Evolutionary conservation across 2,888 invertebrate genomes (phyloP).

Genomic region (Agriopis leucophaearia): DNA sequence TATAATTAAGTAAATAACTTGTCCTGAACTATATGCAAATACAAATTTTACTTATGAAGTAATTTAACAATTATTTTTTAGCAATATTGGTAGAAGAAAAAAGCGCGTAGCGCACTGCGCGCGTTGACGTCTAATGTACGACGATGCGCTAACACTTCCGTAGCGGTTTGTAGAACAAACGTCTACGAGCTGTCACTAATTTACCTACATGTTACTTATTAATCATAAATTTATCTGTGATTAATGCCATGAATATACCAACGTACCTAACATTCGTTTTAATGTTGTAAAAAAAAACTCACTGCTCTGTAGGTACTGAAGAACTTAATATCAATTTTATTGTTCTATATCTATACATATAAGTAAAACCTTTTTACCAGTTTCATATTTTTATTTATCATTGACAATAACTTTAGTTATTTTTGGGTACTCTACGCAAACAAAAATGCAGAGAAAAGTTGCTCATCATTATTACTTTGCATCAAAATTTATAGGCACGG

Average conservation of each 20-base stretch:
- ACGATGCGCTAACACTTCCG: constrained; percentile 44
- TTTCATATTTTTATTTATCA: no score
- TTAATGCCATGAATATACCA: no score
- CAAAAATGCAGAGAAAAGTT: not conserved
- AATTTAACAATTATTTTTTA: not conserved
- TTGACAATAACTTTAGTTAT: not conserved
- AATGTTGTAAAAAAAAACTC: no score
- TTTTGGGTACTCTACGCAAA: not conserved
- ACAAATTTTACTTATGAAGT: not conserved
- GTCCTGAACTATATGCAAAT: not conserved
- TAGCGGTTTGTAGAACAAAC: constrained; percentile 33
- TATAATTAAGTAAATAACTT: not conserved
- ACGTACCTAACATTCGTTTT: no score
- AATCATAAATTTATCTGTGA: no score
- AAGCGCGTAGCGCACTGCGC: constrained; percentile 24
- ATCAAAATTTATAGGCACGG: not conserved
- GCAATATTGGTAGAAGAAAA: not conserved
- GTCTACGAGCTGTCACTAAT: constrained; percentile 17
- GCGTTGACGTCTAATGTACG: constrained; percentile 68
- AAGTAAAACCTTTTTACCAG: no score
- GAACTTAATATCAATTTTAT: no score
- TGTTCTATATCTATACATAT: no score
- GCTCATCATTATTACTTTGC: not conserved
- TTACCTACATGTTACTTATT: not conserved
- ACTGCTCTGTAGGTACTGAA: no score